These are phyloP conservation scores for Ricordea florida DNA, from an alignment of 92 coral and sea anemone species.

Conservation along the genomic window DNA sequence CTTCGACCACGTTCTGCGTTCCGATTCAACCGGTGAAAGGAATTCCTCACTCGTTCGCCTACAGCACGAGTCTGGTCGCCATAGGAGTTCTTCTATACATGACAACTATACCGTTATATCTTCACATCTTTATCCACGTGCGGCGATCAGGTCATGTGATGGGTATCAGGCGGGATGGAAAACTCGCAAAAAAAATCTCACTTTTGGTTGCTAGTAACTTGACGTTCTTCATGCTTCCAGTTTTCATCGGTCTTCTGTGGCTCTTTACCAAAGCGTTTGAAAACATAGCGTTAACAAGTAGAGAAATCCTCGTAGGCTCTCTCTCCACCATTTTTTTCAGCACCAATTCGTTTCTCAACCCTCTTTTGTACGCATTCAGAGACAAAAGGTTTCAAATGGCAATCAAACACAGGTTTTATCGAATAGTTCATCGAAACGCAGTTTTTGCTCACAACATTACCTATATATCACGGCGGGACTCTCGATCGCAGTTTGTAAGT, in stretches of 20 bases:
- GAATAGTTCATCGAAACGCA: not conserved
- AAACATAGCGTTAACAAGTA: conserved; percentile 42
- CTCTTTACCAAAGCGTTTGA: conserved; percentile 54
- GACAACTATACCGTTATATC: conserved; percentile 66
- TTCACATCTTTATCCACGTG: conserved; percentile 64
- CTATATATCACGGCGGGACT: not conserved
- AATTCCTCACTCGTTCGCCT: conserved; percentile 62
- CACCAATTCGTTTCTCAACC: conserved; percentile 72
- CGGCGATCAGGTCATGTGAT: conserved; percentile 62
- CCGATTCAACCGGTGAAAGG: conserved; percentile 79
- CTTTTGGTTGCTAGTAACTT: conserved; percentile 69
- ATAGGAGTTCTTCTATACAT: conserved; percentile 60
- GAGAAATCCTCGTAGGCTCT: conserved; percentile 74
- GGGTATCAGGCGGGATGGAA: conserved; percentile 78
- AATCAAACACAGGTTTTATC: conserved; percentile 16
- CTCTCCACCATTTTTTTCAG: conserved; percentile 71
- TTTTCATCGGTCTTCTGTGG: conserved; percentile 70
- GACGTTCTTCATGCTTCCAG: conserved; percentile 68
- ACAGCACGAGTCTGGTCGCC: conserved; percentile 61
- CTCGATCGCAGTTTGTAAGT: not conserved
- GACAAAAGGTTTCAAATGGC: conserved; percentile 58
- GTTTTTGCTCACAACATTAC: not conserved
- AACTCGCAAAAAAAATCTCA: conserved; percentile 69
- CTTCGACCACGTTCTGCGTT: conserved; percentile 78
- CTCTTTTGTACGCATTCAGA: conserved; percentile 80